phyloP scores from a whole-genome alignment of 2,888 invertebrate genomes.

The Clunio marinus region DNA sequence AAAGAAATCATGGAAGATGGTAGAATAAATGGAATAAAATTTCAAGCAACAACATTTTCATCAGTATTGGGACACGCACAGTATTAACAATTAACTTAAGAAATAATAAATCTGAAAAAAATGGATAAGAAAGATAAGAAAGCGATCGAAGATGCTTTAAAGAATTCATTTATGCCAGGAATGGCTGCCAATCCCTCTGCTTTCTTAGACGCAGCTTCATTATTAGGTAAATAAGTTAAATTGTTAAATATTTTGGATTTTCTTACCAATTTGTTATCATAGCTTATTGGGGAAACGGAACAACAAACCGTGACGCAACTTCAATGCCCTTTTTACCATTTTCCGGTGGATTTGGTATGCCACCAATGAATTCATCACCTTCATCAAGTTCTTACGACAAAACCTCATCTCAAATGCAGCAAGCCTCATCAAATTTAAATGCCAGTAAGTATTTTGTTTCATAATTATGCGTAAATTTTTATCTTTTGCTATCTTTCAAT shows the following conservation, averaged over 20 bases:
- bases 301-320: not conserved
- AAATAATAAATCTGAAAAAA: not conserved
- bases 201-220: constrained; percentile 73
- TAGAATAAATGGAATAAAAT: too few relatives aligned
- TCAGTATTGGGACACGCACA: constrained; percentile 3
- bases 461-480: too few relatives aligned
- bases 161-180: constrained; percentile 25
- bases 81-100: not conserved
- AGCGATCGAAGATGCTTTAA: constrained; percentile 12
- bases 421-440: not conserved
- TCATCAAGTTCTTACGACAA: not conserved
- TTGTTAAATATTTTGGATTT: not conserved
- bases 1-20: too few relatives aligned
- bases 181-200: constrained; percentile 59
- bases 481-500: too few relatives aligned
- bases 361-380: not conserved
- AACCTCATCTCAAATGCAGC: not conserved
- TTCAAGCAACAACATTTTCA: too few relatives aligned
- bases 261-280: not conserved
- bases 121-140: constrained; percentile 37
- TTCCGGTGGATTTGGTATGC: not conserved
- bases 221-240: constrained; percentile 59
- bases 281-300: constrained; percentile 36
- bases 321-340: constrained; percentile 26
- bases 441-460: not conserved